phyloP scores from a whole-genome alignment of 2,888 invertebrate genomes.

The Asteroscopus sphinx region DNA sequence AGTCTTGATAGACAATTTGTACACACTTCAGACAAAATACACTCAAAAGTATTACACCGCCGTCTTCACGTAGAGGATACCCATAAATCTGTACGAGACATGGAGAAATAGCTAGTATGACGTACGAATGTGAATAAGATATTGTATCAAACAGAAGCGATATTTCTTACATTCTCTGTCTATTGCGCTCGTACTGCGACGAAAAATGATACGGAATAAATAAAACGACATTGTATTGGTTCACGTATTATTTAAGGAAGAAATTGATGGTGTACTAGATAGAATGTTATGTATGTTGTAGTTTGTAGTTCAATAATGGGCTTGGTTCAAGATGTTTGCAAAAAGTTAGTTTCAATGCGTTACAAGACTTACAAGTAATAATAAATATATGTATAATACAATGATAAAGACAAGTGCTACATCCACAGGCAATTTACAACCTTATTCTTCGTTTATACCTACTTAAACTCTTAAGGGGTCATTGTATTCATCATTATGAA shows the following conservation, averaged over 20 bases:
- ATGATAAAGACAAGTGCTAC: too few species aligned
- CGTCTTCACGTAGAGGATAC: slow-evolving; percentile 36
- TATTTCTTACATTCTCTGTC: slow-evolving; percentile 43
- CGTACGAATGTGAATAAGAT: slow-evolving; percentile 57
- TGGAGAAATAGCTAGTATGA: slow-evolving; percentile 50
- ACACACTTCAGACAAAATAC: slow-evolving; percentile 15
- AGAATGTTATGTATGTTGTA: not conserved
- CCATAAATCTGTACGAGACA: slow-evolving; percentile 38
- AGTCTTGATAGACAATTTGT: slow-evolving; percentile 2
- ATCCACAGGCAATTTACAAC: too few species aligned
- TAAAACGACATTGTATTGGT: slow-evolving; percentile 36
- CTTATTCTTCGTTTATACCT: too few species aligned
- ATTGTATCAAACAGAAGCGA: slow-evolving; percentile 42
- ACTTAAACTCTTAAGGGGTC: too few species aligned
- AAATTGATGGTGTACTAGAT: slow-evolving; percentile 33
- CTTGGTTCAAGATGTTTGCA: not conserved
- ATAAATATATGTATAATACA: too few species aligned
- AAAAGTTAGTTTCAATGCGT: too few species aligned
- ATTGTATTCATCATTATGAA: too few species aligned
- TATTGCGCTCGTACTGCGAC: slow-evolving; percentile 39
- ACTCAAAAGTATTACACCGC: slow-evolving; percentile 19
- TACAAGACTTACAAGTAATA: too few species aligned
- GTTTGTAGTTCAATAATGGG: not conserved
- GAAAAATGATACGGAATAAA: slow-evolving; percentile 58
- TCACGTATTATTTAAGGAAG: slow-evolving; percentile 45